phyloP scores from a whole-genome alignment of 2,888 invertebrate species.

The Eristalis intricaria region DNA sequence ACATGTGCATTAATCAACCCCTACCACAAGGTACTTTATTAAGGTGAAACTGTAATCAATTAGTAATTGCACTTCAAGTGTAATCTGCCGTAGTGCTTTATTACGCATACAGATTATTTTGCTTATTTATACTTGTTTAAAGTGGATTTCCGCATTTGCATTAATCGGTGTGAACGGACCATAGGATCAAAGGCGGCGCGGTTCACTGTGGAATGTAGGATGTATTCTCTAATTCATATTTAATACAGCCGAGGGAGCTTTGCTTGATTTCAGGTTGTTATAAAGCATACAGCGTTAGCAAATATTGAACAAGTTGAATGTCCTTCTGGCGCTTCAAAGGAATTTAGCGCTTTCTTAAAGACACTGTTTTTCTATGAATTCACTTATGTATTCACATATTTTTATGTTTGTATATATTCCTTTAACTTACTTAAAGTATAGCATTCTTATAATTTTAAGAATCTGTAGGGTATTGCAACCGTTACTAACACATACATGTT shows the following conservation, averaged over 20 bases:
- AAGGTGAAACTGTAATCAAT: constrained; percentile 61
- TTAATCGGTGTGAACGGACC: constrained; percentile 13
- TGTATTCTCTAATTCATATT: neutral
- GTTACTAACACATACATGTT: no score
- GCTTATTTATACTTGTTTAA: constrained; percentile 44
- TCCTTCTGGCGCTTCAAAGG: no score
- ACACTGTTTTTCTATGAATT: no score
- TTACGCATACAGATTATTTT: constrained; percentile 57
- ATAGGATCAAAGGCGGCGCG: constrained; percentile 12
- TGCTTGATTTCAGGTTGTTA: no score
- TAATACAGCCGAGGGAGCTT: neutral
- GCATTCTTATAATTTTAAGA: no score
- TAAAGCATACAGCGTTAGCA: no score
- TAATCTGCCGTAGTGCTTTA: constrained; percentile 54
- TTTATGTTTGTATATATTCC: no score
- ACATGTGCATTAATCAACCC: constrained; percentile 55
- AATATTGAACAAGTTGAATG: no score
- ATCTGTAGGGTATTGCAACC: no score
- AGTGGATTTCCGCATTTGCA: constrained; percentile 40
- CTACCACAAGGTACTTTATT: constrained; percentile 37
- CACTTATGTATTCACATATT: no score
- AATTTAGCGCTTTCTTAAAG: neutral
- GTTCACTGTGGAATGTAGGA: neutral
- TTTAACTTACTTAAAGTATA: no score
- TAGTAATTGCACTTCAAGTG: constrained; percentile 63